A percentile compares a stretch with the other conserved stretches of the same genome.
Evolutionary conservation across 1,140 invertebrate species (phyloP).

Genomic region (Zaprionus kolodkinae): DNA sequence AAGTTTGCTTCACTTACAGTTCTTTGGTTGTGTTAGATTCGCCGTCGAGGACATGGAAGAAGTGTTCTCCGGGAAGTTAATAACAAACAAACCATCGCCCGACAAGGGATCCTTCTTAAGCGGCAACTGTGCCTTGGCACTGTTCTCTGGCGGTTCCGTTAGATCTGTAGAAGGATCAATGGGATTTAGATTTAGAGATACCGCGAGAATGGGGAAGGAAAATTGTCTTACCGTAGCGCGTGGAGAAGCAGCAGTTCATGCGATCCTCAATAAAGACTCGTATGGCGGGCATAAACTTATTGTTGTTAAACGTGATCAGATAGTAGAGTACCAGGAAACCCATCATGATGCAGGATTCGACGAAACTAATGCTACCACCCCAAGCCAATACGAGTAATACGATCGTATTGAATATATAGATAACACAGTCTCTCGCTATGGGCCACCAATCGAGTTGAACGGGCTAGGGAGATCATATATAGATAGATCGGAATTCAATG

Average conservation of each 20-base stretch:
- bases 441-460: constrained; percentile 94
- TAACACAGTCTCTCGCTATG: constrained; percentile 92
- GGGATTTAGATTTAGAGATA: not conserved
- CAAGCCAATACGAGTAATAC: constrained; percentile 91
- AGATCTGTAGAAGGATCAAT: constrained; percentile 51
- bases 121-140: constrained; percentile 79
- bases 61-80: constrained; percentile 78
- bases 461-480: constrained; percentile 85
- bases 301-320: constrained; percentile 86
- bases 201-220: not conserved
- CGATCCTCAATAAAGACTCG: constrained; percentile 81
- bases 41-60: constrained; percentile 77
- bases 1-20: constrained; percentile 59
- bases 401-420: constrained; percentile 91
- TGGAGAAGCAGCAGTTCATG: constrained; percentile 81
- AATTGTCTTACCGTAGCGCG: constrained; percentile 68
- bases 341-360: constrained; percentile 89
- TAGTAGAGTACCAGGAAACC: constrained; percentile 89
- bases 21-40: constrained; percentile 73
- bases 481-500: not conserved
- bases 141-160: constrained; percentile 80
- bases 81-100: constrained; percentile 77
- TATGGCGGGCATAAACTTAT: constrained; percentile 84
- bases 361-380: constrained; percentile 92
- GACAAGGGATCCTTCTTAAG: constrained; percentile 77